Evolutionary conservation across 2,888 invertebrate genomes (phyloP), one percentile per base, ranked within the genome.

Genomic region (Heliconius hortense): DNA sequence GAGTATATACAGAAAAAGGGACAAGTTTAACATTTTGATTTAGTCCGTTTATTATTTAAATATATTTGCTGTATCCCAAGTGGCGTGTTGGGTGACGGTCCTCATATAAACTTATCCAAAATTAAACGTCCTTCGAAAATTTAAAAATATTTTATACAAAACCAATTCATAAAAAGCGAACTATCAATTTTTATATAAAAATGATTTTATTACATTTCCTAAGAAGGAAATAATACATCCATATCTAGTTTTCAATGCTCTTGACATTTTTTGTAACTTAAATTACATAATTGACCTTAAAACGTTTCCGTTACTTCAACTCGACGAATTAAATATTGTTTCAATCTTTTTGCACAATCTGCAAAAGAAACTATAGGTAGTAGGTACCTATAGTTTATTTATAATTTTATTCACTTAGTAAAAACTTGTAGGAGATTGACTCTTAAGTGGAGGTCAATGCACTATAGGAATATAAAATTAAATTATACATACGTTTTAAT

Each of bases 381-480:
- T 31, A 68, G 18, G 15, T 31, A 56, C 5, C 10, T 53, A 35
- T 53, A n/a, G n/a, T 56, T 69, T 24, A 56, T 56, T 69, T 56
- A 69, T 69, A 35, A 66, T 15, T 15, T n/a, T 69, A 68, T 53
- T 56, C 56, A 24, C 56, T 53, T 56, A 24, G n/a, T 56, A 69
- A 69, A 69, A 69, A 35, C 69, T 69, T 35, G 48, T 67, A 56
- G 26, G 31, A 56, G 53, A 48, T 28, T 43, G 48, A 31, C 56
- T 69, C n/a, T 31, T 35, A 69, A 69, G 48, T 18, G 8, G 56
- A 69, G 69, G 31, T 69, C 69, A 69, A 69, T 15, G 69, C 56
- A 31, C 69, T 69, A 31, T 18, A 31, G 10, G 31, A 53, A 53
- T 35, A 53, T 28, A 68, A 31, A 56, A 15, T 8, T 66, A 66